Conservation (phyloP, 2,888 invertebrate species). For the Andrena bucephala region DNA sequence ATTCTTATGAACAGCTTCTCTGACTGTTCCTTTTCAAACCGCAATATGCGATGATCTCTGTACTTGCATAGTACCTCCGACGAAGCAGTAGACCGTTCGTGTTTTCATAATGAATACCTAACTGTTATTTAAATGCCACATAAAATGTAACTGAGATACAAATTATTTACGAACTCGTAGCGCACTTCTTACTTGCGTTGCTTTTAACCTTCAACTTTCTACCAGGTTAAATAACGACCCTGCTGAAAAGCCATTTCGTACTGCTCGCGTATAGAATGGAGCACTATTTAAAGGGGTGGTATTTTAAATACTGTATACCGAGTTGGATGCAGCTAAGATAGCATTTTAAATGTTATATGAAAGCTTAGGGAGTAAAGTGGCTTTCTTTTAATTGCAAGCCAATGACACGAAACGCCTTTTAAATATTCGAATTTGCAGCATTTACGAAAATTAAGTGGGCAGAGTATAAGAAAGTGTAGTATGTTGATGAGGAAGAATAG, state of each 20-base stretch:
- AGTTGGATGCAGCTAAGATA: neutral
- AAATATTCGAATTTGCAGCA: no score
- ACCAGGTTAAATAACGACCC: constrained; percentile 29
- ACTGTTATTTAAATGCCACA: neutral
- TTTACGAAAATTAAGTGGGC: no score
- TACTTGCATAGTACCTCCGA: neutral
- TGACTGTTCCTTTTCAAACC: neutral
- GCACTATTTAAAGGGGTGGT: neutral
- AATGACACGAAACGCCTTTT: neutral
- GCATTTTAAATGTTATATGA: neutral
- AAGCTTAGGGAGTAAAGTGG: neutral
- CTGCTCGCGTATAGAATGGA: neutral
- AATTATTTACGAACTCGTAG: neutral
- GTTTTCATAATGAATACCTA: neutral
- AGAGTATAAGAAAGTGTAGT: no score
- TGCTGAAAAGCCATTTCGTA: neutral
- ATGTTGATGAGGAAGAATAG: no score
- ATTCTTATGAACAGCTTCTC: neutral
- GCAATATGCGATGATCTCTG: no score
- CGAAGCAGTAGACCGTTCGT: neutral
- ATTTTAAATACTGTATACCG: neutral
- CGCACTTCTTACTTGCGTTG: neutral
- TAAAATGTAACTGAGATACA: neutral
- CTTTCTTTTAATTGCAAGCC: neutral
- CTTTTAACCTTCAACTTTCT: neutral